Evolutionary conservation across 2,113 vertebrate species (phyloP), one percentile per base, ranked within the genome.

Genomic region (Odocoileus hemionus): DNA sequence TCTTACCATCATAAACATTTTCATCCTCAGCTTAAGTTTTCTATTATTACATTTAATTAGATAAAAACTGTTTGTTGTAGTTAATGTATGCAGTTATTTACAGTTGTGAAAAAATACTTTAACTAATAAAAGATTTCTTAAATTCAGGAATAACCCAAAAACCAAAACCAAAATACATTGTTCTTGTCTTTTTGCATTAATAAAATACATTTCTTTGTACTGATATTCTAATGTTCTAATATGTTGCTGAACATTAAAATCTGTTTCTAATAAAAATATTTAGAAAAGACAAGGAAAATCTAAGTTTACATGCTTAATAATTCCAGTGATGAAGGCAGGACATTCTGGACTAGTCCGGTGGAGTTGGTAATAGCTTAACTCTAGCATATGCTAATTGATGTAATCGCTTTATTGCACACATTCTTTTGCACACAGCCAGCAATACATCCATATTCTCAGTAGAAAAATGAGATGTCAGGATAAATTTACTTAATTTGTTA

Each of bases 321-420:
- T 79, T 96, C 76, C 61, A 92, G 74, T 97, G 86, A 90, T 86
- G 74, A 92, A 95, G 94, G 95, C 74, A 98, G 84, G 79, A 86
- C 67, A 90, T 95, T 96, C 70, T 96, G 78, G 36, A 91, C 91
- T 39, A 83, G 36, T 84, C 94, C 57, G 90, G 26, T 91, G 84
- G 79, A 82, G 78, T 95, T 95, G 64, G 96, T 85, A 96, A 98
- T 91, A 97, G 97, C 86, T 97, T 98, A 98, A 98, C 94, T 97
- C 95, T 97, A 97, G 91, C 97, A 98, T 98, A 95, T 96, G 79
- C 97, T 98, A 98, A 98, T 96, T 98, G 97, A 97, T 98, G 94
- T 97, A 96, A 95, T 96, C 93, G 94, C 96, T 93, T 97, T 97
- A 95, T 97, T 91, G 74, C 70, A 98, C 92, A 89, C 85, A 88